Evolutionary conservation across 2,113 vertebrate genomes (phyloP).

Genomic region (Anarrhichthys ocellatus): DNA sequence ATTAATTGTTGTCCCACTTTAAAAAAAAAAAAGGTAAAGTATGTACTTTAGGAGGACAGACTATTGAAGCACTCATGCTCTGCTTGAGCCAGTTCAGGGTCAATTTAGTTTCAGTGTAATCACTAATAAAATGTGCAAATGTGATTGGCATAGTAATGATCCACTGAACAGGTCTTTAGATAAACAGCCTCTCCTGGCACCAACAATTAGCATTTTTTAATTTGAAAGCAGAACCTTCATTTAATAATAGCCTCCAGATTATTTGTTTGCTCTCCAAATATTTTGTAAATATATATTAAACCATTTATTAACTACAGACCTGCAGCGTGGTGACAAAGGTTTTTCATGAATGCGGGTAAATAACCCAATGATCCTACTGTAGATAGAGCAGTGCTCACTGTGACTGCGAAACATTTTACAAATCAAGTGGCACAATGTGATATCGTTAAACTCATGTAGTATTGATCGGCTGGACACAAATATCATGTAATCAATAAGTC

Average conservation of each 20-base stretch:
- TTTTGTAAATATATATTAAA: not conserved
- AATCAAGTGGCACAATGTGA: not conserved
- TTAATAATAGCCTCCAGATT: not conserved
- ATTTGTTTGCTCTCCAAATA: not conserved
- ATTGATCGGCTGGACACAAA: not conserved
- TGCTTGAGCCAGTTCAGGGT: conserved; percentile 18
- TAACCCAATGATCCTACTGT: not conserved
- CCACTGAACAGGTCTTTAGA: not conserved
- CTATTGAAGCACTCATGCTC: conserved; percentile 8
- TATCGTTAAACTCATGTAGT: not conserved
- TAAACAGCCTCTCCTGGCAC: conserved; percentile 11
- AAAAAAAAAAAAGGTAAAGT: not conserved
- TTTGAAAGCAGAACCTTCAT: not conserved
- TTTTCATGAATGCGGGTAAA: not conserved
- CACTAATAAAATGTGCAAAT: conserved; percentile 21
- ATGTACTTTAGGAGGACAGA: conserved; percentile 16
- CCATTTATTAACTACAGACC: not conserved
- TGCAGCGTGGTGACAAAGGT: not conserved
- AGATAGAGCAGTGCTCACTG: not conserved
- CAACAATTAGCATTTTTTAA: not conserved
- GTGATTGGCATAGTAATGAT: conserved; percentile 16
- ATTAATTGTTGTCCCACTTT: conserved; percentile 5
- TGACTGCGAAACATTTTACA: not conserved
- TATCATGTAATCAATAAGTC: not conserved
- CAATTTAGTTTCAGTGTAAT: conserved; percentile 27